These are phyloP conservation scores for Drosophila tanythrix DNA, from an alignment of 2,888 invertebrate species.

Conservation along the genomic window DNA sequence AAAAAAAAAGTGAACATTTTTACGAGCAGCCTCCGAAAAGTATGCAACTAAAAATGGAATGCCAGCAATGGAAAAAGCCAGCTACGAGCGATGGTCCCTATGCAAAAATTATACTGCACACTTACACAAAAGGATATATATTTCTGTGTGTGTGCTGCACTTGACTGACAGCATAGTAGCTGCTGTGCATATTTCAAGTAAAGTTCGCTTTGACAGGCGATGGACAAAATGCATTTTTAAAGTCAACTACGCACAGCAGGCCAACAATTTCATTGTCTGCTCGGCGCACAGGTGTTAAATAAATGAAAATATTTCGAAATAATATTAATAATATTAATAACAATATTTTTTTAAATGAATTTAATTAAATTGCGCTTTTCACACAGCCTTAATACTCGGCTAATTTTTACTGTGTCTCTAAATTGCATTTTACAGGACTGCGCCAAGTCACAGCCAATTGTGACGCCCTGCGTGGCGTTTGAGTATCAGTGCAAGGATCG, in stretches of 20 bases:
- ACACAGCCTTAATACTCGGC: too few relatives aligned
- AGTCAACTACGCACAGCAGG: conserved; percentile 31
- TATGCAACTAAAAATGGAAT: conserved; percentile 44
- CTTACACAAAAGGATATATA: background rate
- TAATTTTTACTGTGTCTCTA: background rate
- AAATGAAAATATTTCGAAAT: background rate
- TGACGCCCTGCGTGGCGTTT: conserved; percentile 88
- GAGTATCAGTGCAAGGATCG: conserved; percentile 93
- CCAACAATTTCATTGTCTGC: conserved; percentile 40
- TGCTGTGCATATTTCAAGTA: conserved; percentile 49
- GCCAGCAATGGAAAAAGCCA: conserved; percentile 25
- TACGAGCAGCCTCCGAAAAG: conserved; percentile 34
- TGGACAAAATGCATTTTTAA: conserved; percentile 39
- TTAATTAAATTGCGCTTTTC: too few relatives aligned
- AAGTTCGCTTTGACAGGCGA: conserved; percentile 47
- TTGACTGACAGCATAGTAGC: conserved; percentile 44
- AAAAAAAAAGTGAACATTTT: conserved; percentile 36
- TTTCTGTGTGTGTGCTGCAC: conserved; percentile 17
- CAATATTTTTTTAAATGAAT: too few relatives aligned
- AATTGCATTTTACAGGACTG: conserved; percentile 86
- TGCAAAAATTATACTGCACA: background rate
- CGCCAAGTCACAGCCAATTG: conserved; percentile 85
- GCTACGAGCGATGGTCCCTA: conserved; percentile 18
- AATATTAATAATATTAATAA: too few relatives aligned
- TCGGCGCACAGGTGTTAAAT: background rate